phyloP scores from a whole-genome alignment of 2,113 vertebrate genomes.

The Cebus imitator region DNA sequence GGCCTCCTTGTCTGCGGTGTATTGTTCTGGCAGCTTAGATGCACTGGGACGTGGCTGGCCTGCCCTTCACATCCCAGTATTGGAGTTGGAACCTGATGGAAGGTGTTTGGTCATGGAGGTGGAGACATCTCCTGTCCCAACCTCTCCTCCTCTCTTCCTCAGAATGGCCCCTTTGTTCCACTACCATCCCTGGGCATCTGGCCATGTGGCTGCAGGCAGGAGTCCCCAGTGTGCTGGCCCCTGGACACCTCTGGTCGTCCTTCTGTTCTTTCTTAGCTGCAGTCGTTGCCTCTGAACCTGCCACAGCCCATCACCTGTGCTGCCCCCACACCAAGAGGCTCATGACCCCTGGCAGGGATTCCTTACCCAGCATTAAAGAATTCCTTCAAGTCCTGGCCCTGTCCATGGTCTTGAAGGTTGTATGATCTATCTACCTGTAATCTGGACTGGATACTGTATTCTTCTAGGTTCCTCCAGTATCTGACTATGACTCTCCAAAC shows the following conservation, averaged over 20 bases:
- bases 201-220: neutral
- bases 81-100: no score
- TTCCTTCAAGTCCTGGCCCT: no score
- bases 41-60: neutral
- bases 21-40: no score
- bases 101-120: no score
- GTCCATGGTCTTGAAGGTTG: neutral
- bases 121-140: no score
- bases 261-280: neutral
- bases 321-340: neutral
- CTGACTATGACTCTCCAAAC: neutral
- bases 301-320: neutral
- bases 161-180: neutral
- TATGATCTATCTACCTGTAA: neutral
- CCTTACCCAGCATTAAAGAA: neutral
- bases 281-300: neutral
- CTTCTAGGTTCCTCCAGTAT: neutral
- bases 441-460: neutral
- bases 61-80: no score
- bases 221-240: accelerated
- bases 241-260: neutral
- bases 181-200: neutral
- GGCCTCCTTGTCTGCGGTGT: neutral
- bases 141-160: neutral
- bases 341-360: neutral